These are phyloP conservation scores for Colistium nudipinnis DNA, from an alignment of 2,113 vertebrate species.

Conservation along the genomic window DNA sequence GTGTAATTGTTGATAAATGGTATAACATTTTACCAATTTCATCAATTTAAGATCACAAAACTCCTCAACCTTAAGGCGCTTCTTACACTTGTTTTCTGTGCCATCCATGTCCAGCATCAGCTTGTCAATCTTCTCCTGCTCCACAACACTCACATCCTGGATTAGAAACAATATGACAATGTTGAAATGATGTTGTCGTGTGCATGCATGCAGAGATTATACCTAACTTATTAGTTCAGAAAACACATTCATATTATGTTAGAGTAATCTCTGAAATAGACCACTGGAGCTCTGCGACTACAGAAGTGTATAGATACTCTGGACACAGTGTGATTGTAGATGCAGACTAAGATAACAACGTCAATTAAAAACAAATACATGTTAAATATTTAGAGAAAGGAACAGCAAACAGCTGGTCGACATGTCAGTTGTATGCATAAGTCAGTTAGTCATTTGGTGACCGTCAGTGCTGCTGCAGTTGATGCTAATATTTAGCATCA, in stretches of 20 bases:
- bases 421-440: background rate
- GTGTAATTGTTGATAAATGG: too few relatives aligned
- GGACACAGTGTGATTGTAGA: background rate
- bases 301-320: background rate
- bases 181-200: background rate
- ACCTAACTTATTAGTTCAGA: conserved; percentile 30
- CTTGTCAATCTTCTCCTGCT: conserved; percentile 95
- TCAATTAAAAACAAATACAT: background rate
- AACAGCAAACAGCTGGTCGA: conserved; percentile 8
- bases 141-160: conserved; percentile 89
- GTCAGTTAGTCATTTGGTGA: background rate
- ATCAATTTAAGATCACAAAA: background rate
- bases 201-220: background rate
- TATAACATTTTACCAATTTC: too few relatives aligned
- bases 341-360: too few relatives aligned
- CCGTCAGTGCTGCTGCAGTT: background rate
- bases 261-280: conserved; percentile 13
- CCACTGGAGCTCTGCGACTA: background rate
- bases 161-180: conserved; percentile 25
- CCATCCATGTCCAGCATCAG: conserved; percentile 99
- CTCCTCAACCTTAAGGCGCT: background rate
- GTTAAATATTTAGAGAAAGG: background rate
- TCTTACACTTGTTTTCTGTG: conserved; percentile 97
- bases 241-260: conserved; percentile 39
- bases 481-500: background rate